Conservation (phyloP, 2,888 invertebrate genomes). For the Lithophane ornitopus region DNA sequence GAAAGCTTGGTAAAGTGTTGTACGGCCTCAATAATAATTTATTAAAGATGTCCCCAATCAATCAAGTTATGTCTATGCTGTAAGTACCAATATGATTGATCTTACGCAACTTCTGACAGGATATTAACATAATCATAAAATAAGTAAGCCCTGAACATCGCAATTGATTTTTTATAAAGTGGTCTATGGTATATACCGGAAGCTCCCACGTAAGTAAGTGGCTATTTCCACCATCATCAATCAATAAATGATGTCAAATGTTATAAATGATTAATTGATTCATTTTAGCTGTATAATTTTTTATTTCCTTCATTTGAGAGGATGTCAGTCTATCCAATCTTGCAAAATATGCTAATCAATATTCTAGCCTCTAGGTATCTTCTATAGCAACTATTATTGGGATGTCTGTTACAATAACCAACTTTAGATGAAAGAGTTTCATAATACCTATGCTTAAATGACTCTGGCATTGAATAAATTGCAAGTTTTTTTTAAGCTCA, state of each 20-base stretch:
- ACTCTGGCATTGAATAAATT: neutral
- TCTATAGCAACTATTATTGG: neutral
- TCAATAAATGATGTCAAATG: constrained; percentile 31
- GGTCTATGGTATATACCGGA: constrained; percentile 34
- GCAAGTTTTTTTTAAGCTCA: neutral
- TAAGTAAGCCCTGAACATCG: constrained; percentile 21
- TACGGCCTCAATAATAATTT: constrained; percentile 6
- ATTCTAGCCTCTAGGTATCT: neutral
- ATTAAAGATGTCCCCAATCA: constrained; percentile 28
- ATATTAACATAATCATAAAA: constrained; percentile 32
- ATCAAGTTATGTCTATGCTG: constrained; percentile 24
- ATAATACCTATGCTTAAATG: neutral
- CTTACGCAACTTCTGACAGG: constrained; percentile 29
- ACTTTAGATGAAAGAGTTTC: too few species aligned
- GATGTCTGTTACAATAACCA: too few species aligned
- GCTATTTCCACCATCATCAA: constrained; percentile 25
- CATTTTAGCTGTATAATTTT: neutral
- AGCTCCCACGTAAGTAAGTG: constrained; percentile 24
- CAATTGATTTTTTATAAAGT: constrained; percentile 5
- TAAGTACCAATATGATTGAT: constrained; percentile 24
- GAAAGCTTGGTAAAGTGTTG: neutral
- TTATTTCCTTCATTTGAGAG: neutral
- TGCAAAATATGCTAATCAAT: neutral
- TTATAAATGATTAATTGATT: constrained; percentile 12
- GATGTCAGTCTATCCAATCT: neutral